Evolutionary conservation across 2,888 invertebrate species (phyloP).

Genomic region (Gibbula magus): DNA sequence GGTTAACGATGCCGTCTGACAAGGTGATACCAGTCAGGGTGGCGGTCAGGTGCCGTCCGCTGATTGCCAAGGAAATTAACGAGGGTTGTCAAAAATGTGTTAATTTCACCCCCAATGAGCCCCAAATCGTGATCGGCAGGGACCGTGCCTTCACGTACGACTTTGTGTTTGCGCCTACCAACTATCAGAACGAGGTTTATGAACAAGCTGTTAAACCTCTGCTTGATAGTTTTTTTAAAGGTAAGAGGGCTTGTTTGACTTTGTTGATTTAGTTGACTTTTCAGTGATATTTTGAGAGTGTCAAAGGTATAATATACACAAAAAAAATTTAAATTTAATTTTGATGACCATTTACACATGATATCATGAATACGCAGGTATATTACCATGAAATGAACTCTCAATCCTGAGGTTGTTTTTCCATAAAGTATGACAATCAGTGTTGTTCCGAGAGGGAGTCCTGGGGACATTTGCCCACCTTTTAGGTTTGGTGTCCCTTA

Average conservation of each 20-base stretch:
- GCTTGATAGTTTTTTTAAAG: constrained; percentile 86
- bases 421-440: too few species aligned
- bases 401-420: too few species aligned
- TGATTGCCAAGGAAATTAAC: constrained; percentile 83
- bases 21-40: constrained; percentile 81
- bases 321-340: too few species aligned
- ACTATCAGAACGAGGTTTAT: constrained; percentile 85
- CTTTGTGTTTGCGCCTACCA: constrained; percentile 85
- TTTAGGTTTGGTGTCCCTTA: too few species aligned
- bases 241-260: constrained; percentile 73
- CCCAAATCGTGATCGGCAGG: constrained; percentile 79
- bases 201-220: constrained; percentile 83
- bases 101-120: constrained; percentile 77
- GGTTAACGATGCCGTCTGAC: constrained; percentile 36
- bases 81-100: constrained; percentile 84
- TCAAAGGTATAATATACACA: too few species aligned
- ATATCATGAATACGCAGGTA: too few species aligned
- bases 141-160: constrained; percentile 89
- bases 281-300: too few species aligned
- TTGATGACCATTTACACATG: too few species aligned
- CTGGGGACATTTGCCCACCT: too few species aligned
- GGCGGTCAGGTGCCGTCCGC: constrained; percentile 87
- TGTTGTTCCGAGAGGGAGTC: too few species aligned
- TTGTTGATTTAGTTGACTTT: too few species aligned
- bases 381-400: too few species aligned